phyloP scores from a whole-genome alignment of 2,797 vertebrate genomes.

The Phoxinus dragarum region DNA sequence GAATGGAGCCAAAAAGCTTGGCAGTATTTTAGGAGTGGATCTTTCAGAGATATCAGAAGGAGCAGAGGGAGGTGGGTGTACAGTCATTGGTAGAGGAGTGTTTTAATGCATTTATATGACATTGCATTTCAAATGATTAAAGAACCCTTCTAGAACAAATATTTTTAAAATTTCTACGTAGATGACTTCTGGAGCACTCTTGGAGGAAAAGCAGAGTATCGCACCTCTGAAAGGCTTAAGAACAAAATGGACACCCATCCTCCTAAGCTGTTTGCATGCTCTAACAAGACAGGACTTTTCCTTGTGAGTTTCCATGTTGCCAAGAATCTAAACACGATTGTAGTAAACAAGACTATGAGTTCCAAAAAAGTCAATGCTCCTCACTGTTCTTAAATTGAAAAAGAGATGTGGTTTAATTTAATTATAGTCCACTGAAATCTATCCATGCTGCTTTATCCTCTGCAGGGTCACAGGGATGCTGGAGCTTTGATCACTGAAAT shows the following conservation, averaged over 20 bases:
- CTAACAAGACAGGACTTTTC: slow-evolving; percentile 75
- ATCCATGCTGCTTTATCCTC: background rate
- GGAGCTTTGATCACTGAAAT: background rate
- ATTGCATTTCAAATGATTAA: background rate
- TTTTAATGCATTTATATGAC: background rate
- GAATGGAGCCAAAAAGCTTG: slow-evolving; percentile 73
- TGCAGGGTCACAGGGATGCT: background rate
- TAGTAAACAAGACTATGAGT: background rate
- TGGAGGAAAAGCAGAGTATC: slow-evolving; percentile 68
- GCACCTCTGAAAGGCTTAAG: slow-evolving; percentile 68
- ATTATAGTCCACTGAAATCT: background rate
- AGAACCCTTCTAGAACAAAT: background rate
- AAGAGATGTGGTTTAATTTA: background rate
- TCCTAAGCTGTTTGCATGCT: slow-evolving; percentile 74
- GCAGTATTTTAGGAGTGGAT: slow-evolving; percentile 74
- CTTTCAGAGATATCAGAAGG: slow-evolving; percentile 81
- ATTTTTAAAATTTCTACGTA: slow-evolving; percentile 36
- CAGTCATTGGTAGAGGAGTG: background rate
- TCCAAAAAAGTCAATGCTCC: background rate
- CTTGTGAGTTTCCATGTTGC: slow-evolving; percentile 59
- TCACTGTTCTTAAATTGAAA: background rate
- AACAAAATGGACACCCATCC: slow-evolving; percentile 72
- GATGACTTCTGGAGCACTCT: slow-evolving; percentile 71
- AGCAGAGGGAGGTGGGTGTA: slow-evolving; percentile 82
- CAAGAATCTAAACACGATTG: background rate